These are phyloP conservation scores for Brotogeris chrysoptera DNA, from an alignment of 2,797 vertebrate species.

Conservation along the genomic window DNA sequence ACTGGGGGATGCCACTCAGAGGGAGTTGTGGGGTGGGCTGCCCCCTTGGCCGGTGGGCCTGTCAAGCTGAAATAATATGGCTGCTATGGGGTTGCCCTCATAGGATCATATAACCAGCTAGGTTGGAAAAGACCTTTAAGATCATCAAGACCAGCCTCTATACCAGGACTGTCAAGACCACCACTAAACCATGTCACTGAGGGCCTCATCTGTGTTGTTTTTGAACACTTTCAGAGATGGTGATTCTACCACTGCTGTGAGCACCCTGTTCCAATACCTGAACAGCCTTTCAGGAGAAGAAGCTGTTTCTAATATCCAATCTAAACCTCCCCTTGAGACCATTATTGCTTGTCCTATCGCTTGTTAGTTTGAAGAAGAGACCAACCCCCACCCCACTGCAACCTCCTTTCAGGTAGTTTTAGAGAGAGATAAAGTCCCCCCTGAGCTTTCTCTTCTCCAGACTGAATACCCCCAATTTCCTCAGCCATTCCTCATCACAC, in stretches of 20 bases:
- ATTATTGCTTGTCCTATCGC: background rate
- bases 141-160: background rate
- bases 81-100: background rate
- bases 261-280: background rate
- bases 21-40: rapidly evolving
- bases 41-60: rapidly evolving
- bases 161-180: background rate
- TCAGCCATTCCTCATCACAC: background rate
- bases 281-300: background rate
- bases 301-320: background rate
- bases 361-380: background rate
- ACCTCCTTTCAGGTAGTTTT: background rate
- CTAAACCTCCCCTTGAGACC: background rate
- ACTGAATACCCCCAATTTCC: background rate
- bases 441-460: background rate
- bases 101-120: background rate
- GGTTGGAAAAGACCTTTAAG: background rate
- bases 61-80: background rate
- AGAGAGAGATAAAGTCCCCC: background rate
- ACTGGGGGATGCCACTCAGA: rapidly evolving
- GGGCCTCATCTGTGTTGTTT: background rate
- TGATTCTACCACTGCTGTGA: background rate
- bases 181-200: background rate
- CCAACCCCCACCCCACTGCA: background rate
- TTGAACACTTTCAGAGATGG: background rate